Conservation (phyloP, 92 coral and sea anemone genomes). For the Epizoanthus stellaris region DNA sequence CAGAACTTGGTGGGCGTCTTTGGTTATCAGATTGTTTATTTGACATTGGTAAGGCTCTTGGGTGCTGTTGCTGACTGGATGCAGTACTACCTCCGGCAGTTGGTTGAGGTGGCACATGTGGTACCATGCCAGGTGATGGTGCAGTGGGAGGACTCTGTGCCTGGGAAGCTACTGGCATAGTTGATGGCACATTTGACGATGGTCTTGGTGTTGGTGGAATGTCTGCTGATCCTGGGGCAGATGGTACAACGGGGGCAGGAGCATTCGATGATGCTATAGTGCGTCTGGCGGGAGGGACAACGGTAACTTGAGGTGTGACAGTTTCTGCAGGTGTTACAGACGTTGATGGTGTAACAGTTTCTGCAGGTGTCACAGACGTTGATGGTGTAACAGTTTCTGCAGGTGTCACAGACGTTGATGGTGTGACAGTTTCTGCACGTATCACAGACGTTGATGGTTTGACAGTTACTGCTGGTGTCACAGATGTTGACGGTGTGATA, state of each 20-base stretch:
- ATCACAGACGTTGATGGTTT: not conserved
- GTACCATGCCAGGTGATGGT: not conserved
- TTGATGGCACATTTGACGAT: slow-evolving; percentile 13
- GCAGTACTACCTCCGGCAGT: slow-evolving; percentile 6
- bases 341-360: not conserved
- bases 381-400: slow-evolving; percentile 10
- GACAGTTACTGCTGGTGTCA: slow-evolving; percentile 3
- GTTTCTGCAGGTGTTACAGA: not conserved
- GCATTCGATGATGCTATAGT: slow-evolving; percentile 1
- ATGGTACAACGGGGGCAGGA: slow-evolving; percentile 2
- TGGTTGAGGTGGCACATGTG: slow-evolving; percentile 33
- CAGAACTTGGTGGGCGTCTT: slow-evolving; percentile 24
- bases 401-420: not conserved
- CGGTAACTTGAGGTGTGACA: not conserved
- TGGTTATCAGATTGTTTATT: slow-evolving; percentile 43
- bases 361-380: slow-evolving; percentile 16
- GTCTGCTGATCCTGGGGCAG: not conserved
- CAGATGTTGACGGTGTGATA: not conserved
- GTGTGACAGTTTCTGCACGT: slow-evolving; percentile 2
- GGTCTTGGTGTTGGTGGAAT: slow-evolving; percentile 18
- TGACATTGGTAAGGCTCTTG: slow-evolving; percentile 25
- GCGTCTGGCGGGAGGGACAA: slow-evolving; percentile 9
- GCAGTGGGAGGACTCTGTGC: slow-evolving; percentile 4
- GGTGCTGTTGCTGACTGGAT: not conserved
- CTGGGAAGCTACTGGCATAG: not conserved